Evolutionary conservation across 2,113 vertebrate genomes (phyloP), one percentile per base, ranked within the genome.

Genomic region (Sprattus sprattus): DNA sequence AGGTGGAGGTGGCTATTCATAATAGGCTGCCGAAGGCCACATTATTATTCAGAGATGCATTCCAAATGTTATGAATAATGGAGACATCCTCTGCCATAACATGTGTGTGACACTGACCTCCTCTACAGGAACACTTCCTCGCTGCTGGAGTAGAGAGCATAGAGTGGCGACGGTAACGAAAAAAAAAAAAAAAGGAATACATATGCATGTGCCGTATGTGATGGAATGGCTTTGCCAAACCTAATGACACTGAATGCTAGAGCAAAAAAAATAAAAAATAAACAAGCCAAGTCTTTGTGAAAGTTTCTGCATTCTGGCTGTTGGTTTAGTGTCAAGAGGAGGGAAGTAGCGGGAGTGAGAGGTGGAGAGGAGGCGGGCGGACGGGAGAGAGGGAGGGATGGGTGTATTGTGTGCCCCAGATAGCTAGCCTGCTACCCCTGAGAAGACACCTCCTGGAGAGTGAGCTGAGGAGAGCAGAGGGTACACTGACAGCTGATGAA

Each of bases 401-500:
- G 81, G 71, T 60, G 22, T 47, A n/a, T 87, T 89, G 64, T 57
- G 50, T 88, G 87, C 89, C 84, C 39, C 81, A 82, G 85, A 88
- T 87, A 88, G 88, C 87, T 90, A 49, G 67, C 81, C 82, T 75
- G 83, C 86, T 67, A 20, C 49, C 86, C 82, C 71, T 28, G 46
- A 82, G 88, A 83, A 84, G 84, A 52, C 11, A 45, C 85, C 82
- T 85, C 88, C 82, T 81, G 83, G 87, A 84, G 87, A 82, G 83
- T 45, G 80, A 67, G 16, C 15, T 11, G 46, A 57, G 85, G 45
- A 82, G 83, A 49, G 57, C 6, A 25, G 80, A 39, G 84, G 45
- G 52, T 45, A 64, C 71, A 39, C 75, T 90, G 90, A 88, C 92
- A 85, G 87, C 71, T 94, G 91, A 94, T 90, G 88, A 94, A 92